Evolutionary conservation across 2,888 invertebrate species (phyloP).

Genomic region (Heliconius aoede): DNA sequence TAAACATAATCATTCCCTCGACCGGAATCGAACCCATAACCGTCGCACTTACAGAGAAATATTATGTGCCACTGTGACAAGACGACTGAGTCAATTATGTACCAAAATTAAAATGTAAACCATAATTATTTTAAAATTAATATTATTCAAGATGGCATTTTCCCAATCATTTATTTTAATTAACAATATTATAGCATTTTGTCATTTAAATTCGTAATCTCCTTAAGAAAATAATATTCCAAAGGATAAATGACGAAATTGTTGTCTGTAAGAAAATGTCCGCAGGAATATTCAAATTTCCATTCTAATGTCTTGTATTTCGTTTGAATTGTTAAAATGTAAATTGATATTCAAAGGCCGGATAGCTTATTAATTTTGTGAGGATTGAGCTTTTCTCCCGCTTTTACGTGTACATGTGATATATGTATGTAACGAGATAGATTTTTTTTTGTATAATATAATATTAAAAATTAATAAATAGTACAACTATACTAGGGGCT

Average conservation of each 20-base stretch:
- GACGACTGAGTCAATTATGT: no score
- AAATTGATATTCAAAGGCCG: conserved; percentile 13
- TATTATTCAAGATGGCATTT: background rate
- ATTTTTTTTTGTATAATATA: no score
- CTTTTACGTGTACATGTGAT: no score
- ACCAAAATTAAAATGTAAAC: no score
- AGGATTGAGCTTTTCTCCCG: no score
- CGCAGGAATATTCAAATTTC: conserved; percentile 11
- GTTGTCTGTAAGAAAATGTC: conserved; percentile 13
- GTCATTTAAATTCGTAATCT: conserved; percentile 8
- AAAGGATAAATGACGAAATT: conserved; percentile 10
- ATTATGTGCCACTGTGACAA: no score
- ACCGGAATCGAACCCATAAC: no score
- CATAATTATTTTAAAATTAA: background rate
- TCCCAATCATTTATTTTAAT: background rate
- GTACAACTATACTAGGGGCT: no score
- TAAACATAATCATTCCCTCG: no score
- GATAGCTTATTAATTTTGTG: background rate
- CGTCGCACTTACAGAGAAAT: no score
- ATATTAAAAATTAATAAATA: no score
- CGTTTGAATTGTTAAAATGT: conserved; percentile 17
- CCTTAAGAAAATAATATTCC: conserved; percentile 4
- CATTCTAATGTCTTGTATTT: conserved; percentile 13
- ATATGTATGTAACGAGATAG: no score
- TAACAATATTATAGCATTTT: background rate